Evolutionary conservation across 2,888 invertebrate genomes (phyloP).

Genomic region (Asteroscopus sphinx): DNA sequence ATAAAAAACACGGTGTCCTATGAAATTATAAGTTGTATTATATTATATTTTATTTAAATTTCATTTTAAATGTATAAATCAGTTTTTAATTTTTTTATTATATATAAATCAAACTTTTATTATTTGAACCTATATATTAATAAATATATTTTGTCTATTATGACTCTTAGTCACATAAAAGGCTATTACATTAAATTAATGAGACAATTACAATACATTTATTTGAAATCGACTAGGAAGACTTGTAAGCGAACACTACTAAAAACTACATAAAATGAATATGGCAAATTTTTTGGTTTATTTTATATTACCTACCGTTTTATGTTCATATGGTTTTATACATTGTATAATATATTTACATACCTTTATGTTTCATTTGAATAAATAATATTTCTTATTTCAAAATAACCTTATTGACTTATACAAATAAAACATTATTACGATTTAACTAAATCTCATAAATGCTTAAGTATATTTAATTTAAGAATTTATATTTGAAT

Average conservation of each 20-base stretch:
- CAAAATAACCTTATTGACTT: constrained; percentile 21
- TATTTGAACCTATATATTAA: constrained; percentile 1
- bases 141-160: constrained; percentile 9
- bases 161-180: constrained; percentile 54
- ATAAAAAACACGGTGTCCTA: not conserved
- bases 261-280: constrained; percentile 43
- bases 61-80: not conserved
- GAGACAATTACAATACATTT: constrained; percentile 42
- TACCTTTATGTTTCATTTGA: constrained; percentile 12
- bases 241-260: constrained; percentile 38
- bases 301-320: constrained; percentile 46
- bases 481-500: constrained; percentile 13
- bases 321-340: constrained; percentile 38
- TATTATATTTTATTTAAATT: not conserved
- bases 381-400: constrained; percentile 20
- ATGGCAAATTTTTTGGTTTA: constrained; percentile 35
- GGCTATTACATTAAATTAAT: constrained; percentile 12
- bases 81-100: not conserved
- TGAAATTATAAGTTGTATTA: not conserved
- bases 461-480: constrained; percentile 44
- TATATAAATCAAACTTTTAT: not conserved
- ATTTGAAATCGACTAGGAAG: constrained; percentile 47
- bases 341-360: constrained; percentile 42
- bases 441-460: constrained; percentile 38
- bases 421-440: constrained; percentile 39